A percentile compares a stretch with the other conserved stretches of the same genome.
These are phyloP conservation scores for Anastrepha ludens DNA, from an alignment of 1,140 invertebrate species.

Conservation along the genomic window DNA sequence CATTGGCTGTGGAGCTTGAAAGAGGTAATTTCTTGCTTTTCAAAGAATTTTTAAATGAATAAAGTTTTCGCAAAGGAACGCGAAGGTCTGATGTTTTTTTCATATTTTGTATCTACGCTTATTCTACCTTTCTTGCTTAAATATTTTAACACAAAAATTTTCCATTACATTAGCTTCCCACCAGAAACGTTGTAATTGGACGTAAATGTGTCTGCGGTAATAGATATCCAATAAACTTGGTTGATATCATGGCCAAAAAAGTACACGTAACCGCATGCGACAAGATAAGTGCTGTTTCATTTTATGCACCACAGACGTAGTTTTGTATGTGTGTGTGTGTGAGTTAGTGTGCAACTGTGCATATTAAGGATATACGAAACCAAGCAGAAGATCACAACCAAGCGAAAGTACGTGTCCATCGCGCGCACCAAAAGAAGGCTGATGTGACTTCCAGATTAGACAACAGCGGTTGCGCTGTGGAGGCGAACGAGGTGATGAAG, in stretches of 20 bases:
- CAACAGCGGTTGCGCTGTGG: neutral
- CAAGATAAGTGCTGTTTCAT: constrained; percentile 48
- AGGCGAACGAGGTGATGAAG: neutral
- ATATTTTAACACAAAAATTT: constrained; percentile 1
- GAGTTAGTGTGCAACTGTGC: neutral
- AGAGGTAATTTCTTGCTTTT: too few relatives aligned
- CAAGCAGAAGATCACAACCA: constrained; percentile 7
- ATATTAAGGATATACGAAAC: constrained; percentile 27
- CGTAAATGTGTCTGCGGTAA: constrained; percentile 47
- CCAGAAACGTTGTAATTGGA: constrained; percentile 24
- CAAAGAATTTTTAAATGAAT: too few relatives aligned
- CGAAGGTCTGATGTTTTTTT: too few relatives aligned
- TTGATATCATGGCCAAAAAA: constrained; percentile 50
- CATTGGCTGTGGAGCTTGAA: too few relatives aligned
- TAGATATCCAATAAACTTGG: constrained; percentile 49
- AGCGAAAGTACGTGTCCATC: constrained; percentile 42
- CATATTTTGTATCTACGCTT: too few relatives aligned
- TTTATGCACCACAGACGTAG: neutral
- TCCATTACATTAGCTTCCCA: constrained; percentile 29
- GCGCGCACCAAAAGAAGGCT: constrained; percentile 36
- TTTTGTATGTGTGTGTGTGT: neutral
- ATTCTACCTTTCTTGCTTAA: too few relatives aligned
- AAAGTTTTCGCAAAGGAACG: too few relatives aligned
- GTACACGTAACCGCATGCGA: constrained; percentile 45
- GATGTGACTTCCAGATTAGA: constrained; percentile 50